Conservation (phyloP, 2,888 invertebrate genomes). For the Homarus gammarus region DNA sequence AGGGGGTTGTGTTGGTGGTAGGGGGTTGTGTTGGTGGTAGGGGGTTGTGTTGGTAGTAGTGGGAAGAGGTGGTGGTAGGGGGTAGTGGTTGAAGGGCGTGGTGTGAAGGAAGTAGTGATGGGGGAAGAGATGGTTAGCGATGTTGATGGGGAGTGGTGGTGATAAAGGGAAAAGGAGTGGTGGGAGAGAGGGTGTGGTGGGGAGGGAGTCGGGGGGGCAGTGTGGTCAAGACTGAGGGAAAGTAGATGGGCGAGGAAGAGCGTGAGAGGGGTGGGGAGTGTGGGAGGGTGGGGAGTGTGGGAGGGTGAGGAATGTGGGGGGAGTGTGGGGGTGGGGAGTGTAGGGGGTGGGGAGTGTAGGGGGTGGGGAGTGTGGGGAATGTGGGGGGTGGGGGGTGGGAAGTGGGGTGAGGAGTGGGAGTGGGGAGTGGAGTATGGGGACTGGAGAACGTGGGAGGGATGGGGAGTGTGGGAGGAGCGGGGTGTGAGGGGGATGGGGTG, state of each 20-base stretch:
- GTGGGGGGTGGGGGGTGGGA: background rate
- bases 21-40: slow-evolving; percentile 5
- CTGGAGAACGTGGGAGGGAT: background rate
- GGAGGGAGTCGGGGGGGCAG: background rate
- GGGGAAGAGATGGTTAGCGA: background rate
- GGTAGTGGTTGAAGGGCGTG: background rate
- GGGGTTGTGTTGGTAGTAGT: background rate
- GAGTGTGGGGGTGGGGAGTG: slow-evolving; percentile 4
- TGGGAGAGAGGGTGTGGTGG: background rate
- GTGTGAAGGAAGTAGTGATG: slow-evolving; percentile 5
- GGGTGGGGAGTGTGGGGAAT: background rate
- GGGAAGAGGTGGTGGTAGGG: background rate
- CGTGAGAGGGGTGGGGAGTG: background rate
- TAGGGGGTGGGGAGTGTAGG: background rate
- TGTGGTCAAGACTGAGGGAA: background rate
- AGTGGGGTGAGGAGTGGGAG: no score
- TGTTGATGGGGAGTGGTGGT: background rate
- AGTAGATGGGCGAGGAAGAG: background rate
- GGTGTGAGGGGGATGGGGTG: no score
- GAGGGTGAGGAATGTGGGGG: background rate
- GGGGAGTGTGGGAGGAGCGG: no score
- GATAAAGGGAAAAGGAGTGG: background rate
- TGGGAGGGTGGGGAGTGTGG: background rate
- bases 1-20: background rate
- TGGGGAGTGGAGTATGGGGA: background rate